Percentiles rank a stretch among this genome's conserved stretches.
Evolutionary conservation across 2,113 vertebrate genomes (phyloP).

Genomic region (Phyllostomus hastatus): DNA sequence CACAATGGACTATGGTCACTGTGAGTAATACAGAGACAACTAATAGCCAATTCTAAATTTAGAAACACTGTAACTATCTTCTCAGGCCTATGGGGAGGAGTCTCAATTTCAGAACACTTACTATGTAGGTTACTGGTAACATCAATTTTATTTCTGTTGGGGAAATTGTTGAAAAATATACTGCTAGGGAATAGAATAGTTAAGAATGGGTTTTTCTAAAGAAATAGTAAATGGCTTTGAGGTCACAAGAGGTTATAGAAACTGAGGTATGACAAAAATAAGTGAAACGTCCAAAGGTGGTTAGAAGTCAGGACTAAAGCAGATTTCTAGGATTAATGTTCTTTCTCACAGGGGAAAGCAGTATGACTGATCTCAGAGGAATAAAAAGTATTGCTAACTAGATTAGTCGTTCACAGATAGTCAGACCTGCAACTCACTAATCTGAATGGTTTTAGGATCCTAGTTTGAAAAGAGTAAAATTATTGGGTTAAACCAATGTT

Average conservation of each 20-base stretch:
- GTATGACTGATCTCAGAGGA: neutral
- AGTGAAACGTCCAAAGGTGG: neutral
- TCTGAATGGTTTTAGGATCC: neutral
- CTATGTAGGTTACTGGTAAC: neutral
- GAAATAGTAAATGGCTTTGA: neutral
- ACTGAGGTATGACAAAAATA: neutral
- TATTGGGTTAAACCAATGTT: neutral
- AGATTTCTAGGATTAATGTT: neutral
- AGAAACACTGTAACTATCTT: neutral
- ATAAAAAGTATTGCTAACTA: neutral
- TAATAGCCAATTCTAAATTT: conserved; percentile 9
- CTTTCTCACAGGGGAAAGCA: neutral
- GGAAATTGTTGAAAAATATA: neutral
- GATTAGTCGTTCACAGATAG: neutral
- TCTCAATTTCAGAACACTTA: conserved; percentile 18
- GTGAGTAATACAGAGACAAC: neutral
- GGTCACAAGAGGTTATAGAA: neutral
- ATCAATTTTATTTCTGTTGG: conserved; percentile 24
- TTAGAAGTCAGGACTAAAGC: neutral
- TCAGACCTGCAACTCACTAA: neutral
- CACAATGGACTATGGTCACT: neutral
- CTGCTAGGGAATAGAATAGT: neutral
- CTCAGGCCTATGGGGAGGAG: neutral
- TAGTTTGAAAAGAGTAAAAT: conserved; percentile 5
- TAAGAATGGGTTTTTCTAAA: conserved; percentile 15